Base-by-base conservation (phyloP, 2,888 invertebrate species). In the Suillia variegata region DNA sequence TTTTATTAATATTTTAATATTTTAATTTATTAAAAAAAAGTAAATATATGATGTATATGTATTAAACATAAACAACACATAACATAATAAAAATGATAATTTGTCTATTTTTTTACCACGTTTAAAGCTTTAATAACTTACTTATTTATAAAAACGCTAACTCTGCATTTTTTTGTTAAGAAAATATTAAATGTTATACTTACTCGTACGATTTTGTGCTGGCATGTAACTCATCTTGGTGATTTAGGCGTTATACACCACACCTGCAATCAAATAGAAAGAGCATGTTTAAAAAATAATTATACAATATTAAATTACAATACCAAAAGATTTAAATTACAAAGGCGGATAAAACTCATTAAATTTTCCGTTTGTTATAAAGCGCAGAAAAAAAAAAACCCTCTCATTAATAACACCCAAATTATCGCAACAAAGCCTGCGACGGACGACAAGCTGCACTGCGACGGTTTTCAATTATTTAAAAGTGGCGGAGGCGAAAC, bases 151-250 rank as follows among this genome's bases (percentile, higher is more conserved):
- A n/a, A n/a, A n/a, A n/a, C n/a, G n/a, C n/a, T n/a, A n/a, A n/a
- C n/a, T n/a, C n/a, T n/a, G n/a, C n/a, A n/a, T n/a, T n/a, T n/a
- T n/a, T n/a, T n/a, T n/a, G n/a, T n/a, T 5, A 26, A 26, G 26
- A 26, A 26, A 26, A 26, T 5, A n/a, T n/a, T n/a, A n/a, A 26
- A 26, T 26, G 26, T 26, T 26, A 53, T 73, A 90, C 92, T 91
- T 85, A 93, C 93, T 92, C 79, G 90, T 89, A 82, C 93, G 88
- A 80, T 89, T 89, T 84, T 92, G 92, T 73, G 90, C 85, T 78
- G 90, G 89, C 87, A 92, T 89, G 85, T 91, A 93, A 87, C 92
- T 93, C 93, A 93, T 78, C 70, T 77, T 93, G 87, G 85, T 88
- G 87, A 84, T 84, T 83, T 83, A 85, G 85, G 86, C 86, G 87